Evolutionary conservation across 2,888 invertebrate genomes (phyloP), one percentile per base, ranked within the genome.

Genomic region (Drosophila anomalata): DNA sequence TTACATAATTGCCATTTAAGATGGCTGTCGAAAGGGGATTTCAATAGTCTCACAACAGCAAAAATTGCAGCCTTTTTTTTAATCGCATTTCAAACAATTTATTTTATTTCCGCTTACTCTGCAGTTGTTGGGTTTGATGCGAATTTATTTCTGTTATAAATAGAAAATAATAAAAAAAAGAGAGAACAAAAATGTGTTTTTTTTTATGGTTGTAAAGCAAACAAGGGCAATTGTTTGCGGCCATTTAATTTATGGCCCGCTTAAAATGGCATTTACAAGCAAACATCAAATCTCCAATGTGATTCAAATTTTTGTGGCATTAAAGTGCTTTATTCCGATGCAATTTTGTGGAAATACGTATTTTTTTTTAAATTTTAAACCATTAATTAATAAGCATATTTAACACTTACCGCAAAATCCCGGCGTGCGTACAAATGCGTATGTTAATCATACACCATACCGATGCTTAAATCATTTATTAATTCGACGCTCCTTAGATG

Each of bases 401-500:
- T 70, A 73, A 78, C 68, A 86, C 80, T 80, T 75, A 86, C 80
- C 80, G 73, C 75, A 67, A 79, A 86, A 80, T 79, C 75, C 70
- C 52, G 65, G 50, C 62, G 61, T 26, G 62, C 61, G 72, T 17
- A 63, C 68, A 69, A 57, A 48, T 29, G 63, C 58, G 57, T 50
- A 46, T 73, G 84, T 83, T 86, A 79, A 79, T 75, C 80, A 86
- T 79, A 56, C 77, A 83, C 65, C 83, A 80, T 80, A 63, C 71
- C 69, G 75, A 17, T 59, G 65, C 31, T 67, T 65, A 39, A 50
- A 62, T 66, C 57, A 31, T 51, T 66, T 46, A n/a, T 44, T 53
- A 42, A 44, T 47, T 63, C 31, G 53, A 42, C 44, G 33, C 22
- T 42, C 33, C 54, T 50, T 55, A 48, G 41, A 33, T 48, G 6